phyloP scores from a whole-genome alignment of 2,888 invertebrate genomes.

The Noctua fimbriata region DNA sequence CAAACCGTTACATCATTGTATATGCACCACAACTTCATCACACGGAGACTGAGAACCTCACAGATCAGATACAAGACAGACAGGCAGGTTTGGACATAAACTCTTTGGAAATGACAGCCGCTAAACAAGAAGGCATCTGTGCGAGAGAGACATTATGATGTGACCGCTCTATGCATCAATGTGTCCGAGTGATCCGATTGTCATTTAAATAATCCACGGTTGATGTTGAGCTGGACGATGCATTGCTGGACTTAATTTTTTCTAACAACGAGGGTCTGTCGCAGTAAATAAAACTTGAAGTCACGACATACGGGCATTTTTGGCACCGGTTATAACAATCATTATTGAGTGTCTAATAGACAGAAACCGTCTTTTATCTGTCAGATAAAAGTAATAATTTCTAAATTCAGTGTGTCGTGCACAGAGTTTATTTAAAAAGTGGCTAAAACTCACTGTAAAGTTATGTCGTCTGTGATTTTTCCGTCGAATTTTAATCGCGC shows the following conservation, averaged over 20 bases:
- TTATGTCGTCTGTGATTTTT: not conserved
- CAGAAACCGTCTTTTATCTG: not conserved
- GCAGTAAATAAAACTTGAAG: not conserved
- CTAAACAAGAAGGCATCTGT: not conserved
- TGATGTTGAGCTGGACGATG: not conserved
- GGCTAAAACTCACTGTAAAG: not conserved
- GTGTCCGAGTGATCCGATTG: constrained; percentile 9
- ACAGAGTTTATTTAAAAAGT: not conserved
- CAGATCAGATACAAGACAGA: constrained; percentile 18
- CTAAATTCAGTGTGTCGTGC: not conserved
- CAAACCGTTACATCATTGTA: constrained; percentile 28
- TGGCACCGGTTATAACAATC: not conserved
- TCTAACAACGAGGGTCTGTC: not conserved
- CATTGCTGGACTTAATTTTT: not conserved
- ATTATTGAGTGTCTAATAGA: not conserved
- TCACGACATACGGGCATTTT: not conserved
- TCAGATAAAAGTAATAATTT: not conserved
- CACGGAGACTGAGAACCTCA: constrained; percentile 27
- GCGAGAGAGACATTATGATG: constrained; percentile 18
- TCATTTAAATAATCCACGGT: constrained; percentile 8
- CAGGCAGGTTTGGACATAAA: constrained; percentile 22
- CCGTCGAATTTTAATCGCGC: not conserved
- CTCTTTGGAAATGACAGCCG: constrained; percentile 8
- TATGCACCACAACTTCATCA: constrained; percentile 23
- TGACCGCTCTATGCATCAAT: constrained; percentile 30